Evolutionary conservation across 2,888 invertebrate genomes (phyloP).

Genomic region (Ephialtes manifestator): DNA sequence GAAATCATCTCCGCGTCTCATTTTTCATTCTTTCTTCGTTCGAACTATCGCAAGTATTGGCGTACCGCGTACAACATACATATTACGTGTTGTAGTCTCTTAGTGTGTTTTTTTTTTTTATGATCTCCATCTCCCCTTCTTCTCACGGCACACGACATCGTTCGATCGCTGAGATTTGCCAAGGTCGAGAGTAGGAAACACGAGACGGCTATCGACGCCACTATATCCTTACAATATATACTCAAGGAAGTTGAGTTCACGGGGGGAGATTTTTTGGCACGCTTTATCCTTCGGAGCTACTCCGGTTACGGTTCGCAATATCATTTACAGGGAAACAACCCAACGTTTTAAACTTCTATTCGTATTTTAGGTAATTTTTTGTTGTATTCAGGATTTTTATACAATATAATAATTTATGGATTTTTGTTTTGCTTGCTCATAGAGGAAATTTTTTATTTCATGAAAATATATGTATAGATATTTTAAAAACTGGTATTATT

Average conservation of each 20-base stretch:
- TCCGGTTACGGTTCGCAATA: neutral
- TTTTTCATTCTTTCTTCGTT: slow-evolving; percentile 9
- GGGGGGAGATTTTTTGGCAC: neutral
- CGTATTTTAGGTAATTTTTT: no score
- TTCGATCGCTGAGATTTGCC: slow-evolving; percentile 33
- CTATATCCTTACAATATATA: slow-evolving; percentile 6
- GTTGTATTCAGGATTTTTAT: no score
- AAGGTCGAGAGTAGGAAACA: slow-evolving; percentile 57
- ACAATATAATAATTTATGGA: no score
- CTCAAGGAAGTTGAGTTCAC: slow-evolving; percentile 13
- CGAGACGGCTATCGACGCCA: slow-evolving; percentile 9
- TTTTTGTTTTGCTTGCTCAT: no score
- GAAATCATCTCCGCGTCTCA: neutral
- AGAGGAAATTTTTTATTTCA: no score
- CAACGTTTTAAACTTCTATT: neutral
- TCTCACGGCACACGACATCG: neutral
- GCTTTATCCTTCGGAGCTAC: neutral
- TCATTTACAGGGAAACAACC: neutral
- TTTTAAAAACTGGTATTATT: no score
- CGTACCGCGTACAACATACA: slow-evolving; percentile 34
- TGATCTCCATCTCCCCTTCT: neutral
- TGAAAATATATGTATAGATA: no score
- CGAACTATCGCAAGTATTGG: slow-evolving; percentile 4
- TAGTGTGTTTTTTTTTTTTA: neutral
- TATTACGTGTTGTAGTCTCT: neutral